A percentile compares a stretch with the other conserved stretches of the same genome.
Evolutionary conservation across 2,888 invertebrate species (phyloP).

Genomic region (Nowickia ferox): DNA sequence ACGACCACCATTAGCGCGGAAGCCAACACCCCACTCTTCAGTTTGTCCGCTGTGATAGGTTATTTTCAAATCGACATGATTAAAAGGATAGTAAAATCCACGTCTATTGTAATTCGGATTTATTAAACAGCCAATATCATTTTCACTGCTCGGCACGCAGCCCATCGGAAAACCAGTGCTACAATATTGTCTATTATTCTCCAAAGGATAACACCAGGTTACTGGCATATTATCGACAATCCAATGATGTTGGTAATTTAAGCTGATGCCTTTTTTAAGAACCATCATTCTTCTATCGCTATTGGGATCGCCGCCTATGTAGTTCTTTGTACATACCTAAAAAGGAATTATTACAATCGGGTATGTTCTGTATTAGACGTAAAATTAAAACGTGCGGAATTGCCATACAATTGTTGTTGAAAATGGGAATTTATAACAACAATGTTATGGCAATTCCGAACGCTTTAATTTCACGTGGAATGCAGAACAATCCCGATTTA

Average conservation of each 20-base stretch:
- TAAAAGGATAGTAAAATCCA: conserved; percentile 95
- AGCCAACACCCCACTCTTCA: conserved; percentile 94
- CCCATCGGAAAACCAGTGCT: conserved; percentile 99
- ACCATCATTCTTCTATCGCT: conserved; percentile 89
- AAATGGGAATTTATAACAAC: too few species aligned
- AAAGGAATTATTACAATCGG: conserved; percentile 6
- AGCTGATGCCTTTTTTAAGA: conserved; percentile 94
- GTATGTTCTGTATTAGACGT: too few species aligned
- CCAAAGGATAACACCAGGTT: conserved; percentile 95
- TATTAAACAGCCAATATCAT: conserved; percentile 85
- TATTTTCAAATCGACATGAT: conserved; percentile 97
- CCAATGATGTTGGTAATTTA: conserved; percentile 99
- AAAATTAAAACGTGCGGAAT: too few species aligned
- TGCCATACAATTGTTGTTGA: too few species aligned
- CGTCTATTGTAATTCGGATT: conserved; percentile 86
- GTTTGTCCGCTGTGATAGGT: conserved; percentile 95
- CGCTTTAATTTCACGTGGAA: too few species aligned
- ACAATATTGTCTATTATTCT: conserved; percentile 92
- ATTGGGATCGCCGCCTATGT: conserved; percentile 87
- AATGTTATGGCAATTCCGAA: too few species aligned
- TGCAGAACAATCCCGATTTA: too few species aligned
- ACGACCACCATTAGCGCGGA: conserved; percentile 92
- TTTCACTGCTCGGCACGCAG: conserved; percentile 87
- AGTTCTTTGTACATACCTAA: conserved; percentile 87
- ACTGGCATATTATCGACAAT: conserved; percentile 99